These are phyloP conservation scores for Tachyglossus aculeatus DNA, from an alignment of 2,797 vertebrate genomes.

Conservation along the genomic window DNA sequence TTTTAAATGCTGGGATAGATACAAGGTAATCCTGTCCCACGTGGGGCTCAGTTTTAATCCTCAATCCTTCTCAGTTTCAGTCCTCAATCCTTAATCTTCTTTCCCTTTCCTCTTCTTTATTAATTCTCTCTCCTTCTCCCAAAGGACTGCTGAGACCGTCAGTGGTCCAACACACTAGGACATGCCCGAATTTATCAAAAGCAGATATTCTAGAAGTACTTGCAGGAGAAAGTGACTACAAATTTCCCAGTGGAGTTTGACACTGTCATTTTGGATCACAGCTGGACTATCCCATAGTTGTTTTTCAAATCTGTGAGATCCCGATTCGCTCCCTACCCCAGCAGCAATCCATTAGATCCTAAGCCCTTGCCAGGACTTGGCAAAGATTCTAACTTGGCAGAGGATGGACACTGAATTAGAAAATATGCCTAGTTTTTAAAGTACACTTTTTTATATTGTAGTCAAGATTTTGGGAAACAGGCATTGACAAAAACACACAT, in stretches of 20 bases:
- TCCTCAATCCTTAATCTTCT: not conserved
- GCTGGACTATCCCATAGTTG: not conserved
- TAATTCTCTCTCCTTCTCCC: too few relatives aligned
- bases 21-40: too few relatives aligned
- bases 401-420: not conserved
- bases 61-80: not conserved
- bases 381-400: not conserved
- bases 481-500: not conserved
- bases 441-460: not conserved
- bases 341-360: not conserved
- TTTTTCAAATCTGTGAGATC: not conserved
- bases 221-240: not conserved
- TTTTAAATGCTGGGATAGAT: too few relatives aligned
- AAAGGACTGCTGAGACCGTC: too few relatives aligned
- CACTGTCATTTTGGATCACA: not conserved
- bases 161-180: too few relatives aligned
- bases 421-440: not conserved
- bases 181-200: too few relatives aligned
- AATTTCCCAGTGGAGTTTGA: not conserved
- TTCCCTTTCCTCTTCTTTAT: not conserved
- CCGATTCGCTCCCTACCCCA: not conserved
- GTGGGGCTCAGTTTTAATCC: too few relatives aligned
- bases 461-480: conserved; percentile 2
- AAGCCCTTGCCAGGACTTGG: not conserved
- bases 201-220: not conserved